Evolutionary conservation across 1,140 invertebrate genomes (phyloP).

Genomic region (Philotrypesis tridentata): DNA sequence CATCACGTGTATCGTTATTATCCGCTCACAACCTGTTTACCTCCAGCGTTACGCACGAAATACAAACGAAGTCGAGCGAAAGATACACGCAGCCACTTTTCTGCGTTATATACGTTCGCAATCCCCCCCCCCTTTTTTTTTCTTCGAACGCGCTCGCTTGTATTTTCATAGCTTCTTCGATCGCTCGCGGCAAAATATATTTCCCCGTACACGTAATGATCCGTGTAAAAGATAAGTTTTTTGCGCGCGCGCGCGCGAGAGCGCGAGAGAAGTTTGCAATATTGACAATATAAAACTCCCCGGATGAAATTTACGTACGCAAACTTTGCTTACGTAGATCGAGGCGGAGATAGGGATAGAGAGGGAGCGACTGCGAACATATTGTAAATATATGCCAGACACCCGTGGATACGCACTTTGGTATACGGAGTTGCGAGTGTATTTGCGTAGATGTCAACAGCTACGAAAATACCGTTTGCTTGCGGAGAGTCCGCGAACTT

Average conservation of each 20-base stretch:
- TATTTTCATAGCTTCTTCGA: too few species aligned
- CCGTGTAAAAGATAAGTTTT: background rate
- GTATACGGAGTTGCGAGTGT: too few species aligned
- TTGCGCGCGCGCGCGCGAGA: background rate
- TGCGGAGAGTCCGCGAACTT: too few species aligned
- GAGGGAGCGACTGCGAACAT: background rate
- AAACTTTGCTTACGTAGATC: background rate
- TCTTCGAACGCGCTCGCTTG: background rate
- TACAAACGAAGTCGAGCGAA: background rate
- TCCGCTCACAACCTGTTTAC: background rate
- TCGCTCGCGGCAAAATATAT: background rate
- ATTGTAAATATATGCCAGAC: background rate
- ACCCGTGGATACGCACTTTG: too few species aligned
- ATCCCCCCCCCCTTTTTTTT: too few species aligned
- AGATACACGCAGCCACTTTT: too few species aligned
- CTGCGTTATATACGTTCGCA: too few species aligned
- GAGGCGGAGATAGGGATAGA: background rate
- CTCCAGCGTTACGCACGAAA: background rate
- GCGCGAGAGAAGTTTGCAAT: background rate
- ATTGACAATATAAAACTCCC: background rate
- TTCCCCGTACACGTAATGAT: background rate
- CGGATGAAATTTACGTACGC: conserved; percentile 19
- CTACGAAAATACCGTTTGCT: too few species aligned
- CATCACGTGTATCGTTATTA: too few species aligned
- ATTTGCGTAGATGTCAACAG: too few species aligned